These are phyloP conservation scores for Montipora cactus DNA, from an alignment of 64 coral and sea anemone genomes.

Conservation along the genomic window DNA sequence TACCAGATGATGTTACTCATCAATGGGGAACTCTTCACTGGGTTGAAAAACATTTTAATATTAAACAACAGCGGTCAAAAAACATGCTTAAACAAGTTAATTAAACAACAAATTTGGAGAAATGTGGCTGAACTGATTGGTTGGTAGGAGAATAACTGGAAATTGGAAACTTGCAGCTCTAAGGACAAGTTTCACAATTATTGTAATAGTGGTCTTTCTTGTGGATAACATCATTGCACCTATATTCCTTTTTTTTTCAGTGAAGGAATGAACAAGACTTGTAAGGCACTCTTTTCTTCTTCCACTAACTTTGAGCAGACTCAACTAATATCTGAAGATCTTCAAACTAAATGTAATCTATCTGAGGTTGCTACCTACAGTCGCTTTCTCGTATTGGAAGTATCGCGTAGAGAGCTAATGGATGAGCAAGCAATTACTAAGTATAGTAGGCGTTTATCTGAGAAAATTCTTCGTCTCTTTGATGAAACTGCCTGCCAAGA, in stretches of 20 bases:
- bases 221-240: not conserved
- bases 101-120: not conserved
- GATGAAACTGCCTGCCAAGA: constrained; percentile 76
- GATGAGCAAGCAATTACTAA: not conserved
- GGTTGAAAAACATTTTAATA: too few relatives aligned
- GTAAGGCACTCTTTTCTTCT: constrained; percentile 15
- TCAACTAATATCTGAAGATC: constrained; percentile 11
- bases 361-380: constrained; percentile 50
- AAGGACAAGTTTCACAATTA: not conserved
- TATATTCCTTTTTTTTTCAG: not conserved
- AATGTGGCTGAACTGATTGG: too few relatives aligned
- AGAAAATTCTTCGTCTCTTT: constrained; percentile 92
- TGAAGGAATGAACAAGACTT: not conserved
- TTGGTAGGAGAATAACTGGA: too few relatives aligned
- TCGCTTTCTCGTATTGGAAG: constrained; percentile 90
- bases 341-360: constrained; percentile 2
- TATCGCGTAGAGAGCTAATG: constrained; percentile 73
- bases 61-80: too few relatives aligned
- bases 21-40: too few relatives aligned
- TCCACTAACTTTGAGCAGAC: not conserved
- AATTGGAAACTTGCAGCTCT: not conserved
- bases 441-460: constrained; percentile 61
- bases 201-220: not conserved
- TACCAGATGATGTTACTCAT: too few relatives aligned
- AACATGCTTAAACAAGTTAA: too few relatives aligned